Evolutionary conservation across 2,113 vertebrate genomes (phyloP).

Genomic region (Sinocyclocheilus anshuiensis): DNA sequence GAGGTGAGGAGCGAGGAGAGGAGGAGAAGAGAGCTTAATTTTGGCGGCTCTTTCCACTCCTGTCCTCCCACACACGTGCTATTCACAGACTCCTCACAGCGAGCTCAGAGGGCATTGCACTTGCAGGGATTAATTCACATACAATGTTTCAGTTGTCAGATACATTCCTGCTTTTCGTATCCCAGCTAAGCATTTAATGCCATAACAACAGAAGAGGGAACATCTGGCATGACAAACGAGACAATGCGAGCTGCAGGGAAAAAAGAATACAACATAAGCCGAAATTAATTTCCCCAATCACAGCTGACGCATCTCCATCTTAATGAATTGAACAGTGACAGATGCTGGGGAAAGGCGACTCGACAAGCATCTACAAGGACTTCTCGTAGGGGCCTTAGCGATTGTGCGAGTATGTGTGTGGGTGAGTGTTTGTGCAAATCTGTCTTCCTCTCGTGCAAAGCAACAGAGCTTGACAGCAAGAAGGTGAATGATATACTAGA

Average conservation of each 20-base stretch:
- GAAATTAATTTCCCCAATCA: conserved; percentile 49
- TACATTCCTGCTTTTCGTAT: conserved; percentile 25
- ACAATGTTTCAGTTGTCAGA: conserved; percentile 33
- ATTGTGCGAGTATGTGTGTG: background rate
- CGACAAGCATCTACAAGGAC: conserved; percentile 8
- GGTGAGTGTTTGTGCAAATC: conserved; percentile 13
- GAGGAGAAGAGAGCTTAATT: conserved; percentile 22
- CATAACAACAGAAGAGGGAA: conserved; percentile 44
- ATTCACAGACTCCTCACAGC: conserved; percentile 40
- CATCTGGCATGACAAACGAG: conserved; percentile 33
- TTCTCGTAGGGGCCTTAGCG: background rate
- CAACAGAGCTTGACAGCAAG: conserved; percentile 14
- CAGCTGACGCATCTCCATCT: conserved; percentile 31
- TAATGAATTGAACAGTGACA: conserved; percentile 28
- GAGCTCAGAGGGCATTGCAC: conserved; percentile 34
- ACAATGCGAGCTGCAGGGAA: conserved; percentile 20
- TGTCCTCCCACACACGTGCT: conserved; percentile 47
- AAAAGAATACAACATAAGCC: conserved; percentile 29
- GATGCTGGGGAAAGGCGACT: background rate
- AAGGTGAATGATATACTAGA: conserved; percentile 9
- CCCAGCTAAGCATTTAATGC: conserved; percentile 33
- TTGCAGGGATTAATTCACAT: conserved; percentile 43
- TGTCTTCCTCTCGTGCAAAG: background rate
- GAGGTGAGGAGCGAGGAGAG: background rate
- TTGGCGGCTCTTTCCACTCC: conserved; percentile 22